These are phyloP conservation scores for Omphaloscelis lunosa DNA, from an alignment of 2,888 invertebrate genomes.

Conservation along the genomic window DNA sequence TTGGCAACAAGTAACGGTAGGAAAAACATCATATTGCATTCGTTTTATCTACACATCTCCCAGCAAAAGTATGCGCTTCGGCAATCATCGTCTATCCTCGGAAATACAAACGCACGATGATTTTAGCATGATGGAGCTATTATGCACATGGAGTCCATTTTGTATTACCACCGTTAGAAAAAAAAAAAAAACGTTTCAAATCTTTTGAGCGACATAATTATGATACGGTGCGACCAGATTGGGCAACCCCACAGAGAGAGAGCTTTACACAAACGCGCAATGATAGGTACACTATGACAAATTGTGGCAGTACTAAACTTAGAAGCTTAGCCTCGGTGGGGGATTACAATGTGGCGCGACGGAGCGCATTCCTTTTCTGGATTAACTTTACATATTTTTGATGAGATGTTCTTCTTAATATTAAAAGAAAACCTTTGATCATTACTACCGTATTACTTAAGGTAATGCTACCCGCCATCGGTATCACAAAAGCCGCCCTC, in stretches of 20 bases:
- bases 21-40: not conserved
- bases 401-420: not conserved
- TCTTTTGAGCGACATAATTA: not conserved
- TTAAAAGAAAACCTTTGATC: not conserved
- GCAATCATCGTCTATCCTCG: no score
- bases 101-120: not conserved
- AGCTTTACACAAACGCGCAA: not conserved
- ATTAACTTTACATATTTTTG: not conserved
- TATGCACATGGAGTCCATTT: not conserved
- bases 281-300: not conserved
- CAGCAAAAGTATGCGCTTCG: not conserved
- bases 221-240: not conserved
- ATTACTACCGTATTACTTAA: not conserved
- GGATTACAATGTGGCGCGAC: no score
- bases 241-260: not conserved
- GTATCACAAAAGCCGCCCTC: slow-evolving; percentile 51
- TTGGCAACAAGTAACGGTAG: not conserved
- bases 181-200: not conserved
- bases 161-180: not conserved
- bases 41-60: not conserved
- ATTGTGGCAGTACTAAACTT: not conserved
- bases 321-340: no score
- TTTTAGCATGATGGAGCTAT: no score
- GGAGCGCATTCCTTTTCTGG: not conserved
- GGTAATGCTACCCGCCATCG: slow-evolving; percentile 19